These are phyloP conservation scores for Lasioglossum figueresi DNA, from an alignment of 2,888 invertebrate genomes.

Conservation along the genomic window DNA sequence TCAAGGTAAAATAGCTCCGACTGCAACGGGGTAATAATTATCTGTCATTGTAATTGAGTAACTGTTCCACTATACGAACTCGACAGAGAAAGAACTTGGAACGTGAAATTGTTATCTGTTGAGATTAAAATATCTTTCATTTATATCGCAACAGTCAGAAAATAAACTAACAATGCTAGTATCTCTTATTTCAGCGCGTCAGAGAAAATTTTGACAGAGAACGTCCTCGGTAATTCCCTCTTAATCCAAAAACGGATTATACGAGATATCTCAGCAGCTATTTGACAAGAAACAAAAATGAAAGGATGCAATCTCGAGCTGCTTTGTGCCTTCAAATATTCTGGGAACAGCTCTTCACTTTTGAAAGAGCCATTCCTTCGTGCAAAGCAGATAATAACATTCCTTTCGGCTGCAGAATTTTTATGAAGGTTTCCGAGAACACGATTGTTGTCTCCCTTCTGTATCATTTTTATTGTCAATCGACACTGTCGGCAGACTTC, in stretches of 20 bases:
- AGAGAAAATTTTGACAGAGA: not conserved
- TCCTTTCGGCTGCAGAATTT: not conserved
- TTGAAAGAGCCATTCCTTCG: not conserved
- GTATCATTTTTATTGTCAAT: not conserved
- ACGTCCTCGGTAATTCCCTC: not conserved
- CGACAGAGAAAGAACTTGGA: not conserved
- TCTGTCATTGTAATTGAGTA: not conserved
- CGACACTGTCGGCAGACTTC: not conserved
- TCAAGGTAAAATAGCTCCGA: too few relatives aligned
- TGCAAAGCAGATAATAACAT: not conserved
- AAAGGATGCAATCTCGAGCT: slow-evolving; percentile 5
- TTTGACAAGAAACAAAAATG: slow-evolving; percentile 19
- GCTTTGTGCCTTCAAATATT: not conserved
- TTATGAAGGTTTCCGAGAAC: not conserved
- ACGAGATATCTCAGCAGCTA: not conserved
- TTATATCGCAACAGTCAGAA: not conserved
- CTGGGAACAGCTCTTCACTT: not conserved
- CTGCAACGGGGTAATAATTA: too few relatives aligned
- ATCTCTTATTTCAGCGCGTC: not conserved
- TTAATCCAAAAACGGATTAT: slow-evolving; percentile 6
- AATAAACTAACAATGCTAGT: not conserved
- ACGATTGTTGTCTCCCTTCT: not conserved
- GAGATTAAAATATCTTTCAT: not conserved
- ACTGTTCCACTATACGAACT: not conserved
- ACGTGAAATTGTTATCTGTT: not conserved